A percentile compares a stretch with the other conserved stretches of the same genome.
phyloP scores from a whole-genome alignment of 2,797 vertebrate species.

The Enteromius fasciolatus region DNA sequence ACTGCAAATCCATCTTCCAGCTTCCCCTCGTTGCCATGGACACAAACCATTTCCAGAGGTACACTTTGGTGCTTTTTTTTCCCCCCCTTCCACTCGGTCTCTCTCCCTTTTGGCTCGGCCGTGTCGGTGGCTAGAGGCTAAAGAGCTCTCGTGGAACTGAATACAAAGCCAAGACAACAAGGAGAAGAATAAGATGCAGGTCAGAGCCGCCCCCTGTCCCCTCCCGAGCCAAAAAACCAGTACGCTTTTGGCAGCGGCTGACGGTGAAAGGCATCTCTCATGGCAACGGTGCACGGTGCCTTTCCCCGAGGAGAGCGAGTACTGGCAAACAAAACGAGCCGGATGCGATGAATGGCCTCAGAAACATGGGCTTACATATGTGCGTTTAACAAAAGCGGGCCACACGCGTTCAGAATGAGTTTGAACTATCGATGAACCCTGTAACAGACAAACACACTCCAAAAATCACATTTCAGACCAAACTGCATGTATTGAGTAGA shows the following conservation, averaged over 20 bases:
- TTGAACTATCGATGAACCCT: not conserved
- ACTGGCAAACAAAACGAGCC: slow-evolving; percentile 42
- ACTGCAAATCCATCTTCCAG: slow-evolving; percentile 68
- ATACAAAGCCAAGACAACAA: slow-evolving; percentile 63
- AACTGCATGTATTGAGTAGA: not conserved
- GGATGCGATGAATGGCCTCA: slow-evolving; percentile 21
- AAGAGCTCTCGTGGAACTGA: slow-evolving; percentile 63
- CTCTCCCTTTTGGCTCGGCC: slow-evolving; percentile 53
- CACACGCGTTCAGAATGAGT: not conserved
- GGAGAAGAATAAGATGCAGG: slow-evolving; percentile 59
- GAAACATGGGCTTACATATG: slow-evolving; percentile 28
- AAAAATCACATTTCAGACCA: not conserved
- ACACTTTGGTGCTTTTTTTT: slow-evolving; percentile 51
- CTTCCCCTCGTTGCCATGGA: slow-evolving; percentile 70
- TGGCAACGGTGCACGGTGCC: slow-evolving; percentile 57
- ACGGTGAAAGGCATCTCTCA: slow-evolving; percentile 58
- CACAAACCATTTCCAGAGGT: slow-evolving; percentile 68
- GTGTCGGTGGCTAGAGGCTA: slow-evolving; percentile 61
- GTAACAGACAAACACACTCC: not conserved
- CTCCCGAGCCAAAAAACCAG: slow-evolving; percentile 21
- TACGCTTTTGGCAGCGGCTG: slow-evolving; percentile 37
- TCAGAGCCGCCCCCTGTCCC: slow-evolving; percentile 52
- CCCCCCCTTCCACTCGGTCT: slow-evolving; percentile 14
- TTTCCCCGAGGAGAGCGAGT: slow-evolving; percentile 41
- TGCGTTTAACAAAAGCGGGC: slow-evolving; percentile 1